Evolutionary conservation across 2,888 invertebrate genomes (phyloP).

Genomic region (Cheilosia variabilis): DNA sequence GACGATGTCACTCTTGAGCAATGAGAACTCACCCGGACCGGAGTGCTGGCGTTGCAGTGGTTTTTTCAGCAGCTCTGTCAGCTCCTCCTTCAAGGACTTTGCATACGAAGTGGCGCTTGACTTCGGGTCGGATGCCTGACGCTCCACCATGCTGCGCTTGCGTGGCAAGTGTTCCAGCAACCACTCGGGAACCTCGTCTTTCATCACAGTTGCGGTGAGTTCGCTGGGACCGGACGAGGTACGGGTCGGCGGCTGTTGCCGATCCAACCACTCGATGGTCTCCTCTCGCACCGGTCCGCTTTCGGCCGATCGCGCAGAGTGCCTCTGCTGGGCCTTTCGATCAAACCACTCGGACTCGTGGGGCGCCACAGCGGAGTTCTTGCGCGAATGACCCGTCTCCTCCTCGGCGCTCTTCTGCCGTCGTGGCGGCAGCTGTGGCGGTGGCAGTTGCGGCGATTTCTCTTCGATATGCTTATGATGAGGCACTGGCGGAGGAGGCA

Average conservation of each 20-base stretch:
- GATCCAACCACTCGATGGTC: conserved; percentile 82
- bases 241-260: conserved; percentile 81
- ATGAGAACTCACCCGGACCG: conserved; percentile 82
- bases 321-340: conserved; percentile 83
- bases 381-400: conserved; percentile 75
- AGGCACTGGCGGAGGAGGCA: conserved; percentile 72
- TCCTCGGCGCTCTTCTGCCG: conserved; percentile 78
- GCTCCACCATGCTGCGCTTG: conserved; percentile 80
- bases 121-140: conserved; percentile 77
- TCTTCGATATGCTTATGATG: conserved; percentile 75
- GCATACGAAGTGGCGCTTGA: conserved; percentile 81
- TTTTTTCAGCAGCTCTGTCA: conserved; percentile 82
- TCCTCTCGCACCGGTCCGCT: conserved; percentile 82
- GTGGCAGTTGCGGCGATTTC: conserved; percentile 76
- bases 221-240: conserved; percentile 83
- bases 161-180: conserved; percentile 81
- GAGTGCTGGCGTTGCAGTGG: conserved; percentile 83
- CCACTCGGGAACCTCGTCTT: conserved; percentile 83
- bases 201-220: conserved; percentile 80
- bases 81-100: conserved; percentile 81
- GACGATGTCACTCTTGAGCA: conserved; percentile 83
- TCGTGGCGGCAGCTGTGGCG: conserved; percentile 79
- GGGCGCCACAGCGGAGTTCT: conserved; percentile 76
- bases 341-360: conserved; percentile 83
- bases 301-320: conserved; percentile 83